Evolutionary conservation across 2,797 vertebrate genomes (phyloP), one percentile per base, ranked within the genome.

Genomic region (Tokudaia tokunoshimensis): DNA sequence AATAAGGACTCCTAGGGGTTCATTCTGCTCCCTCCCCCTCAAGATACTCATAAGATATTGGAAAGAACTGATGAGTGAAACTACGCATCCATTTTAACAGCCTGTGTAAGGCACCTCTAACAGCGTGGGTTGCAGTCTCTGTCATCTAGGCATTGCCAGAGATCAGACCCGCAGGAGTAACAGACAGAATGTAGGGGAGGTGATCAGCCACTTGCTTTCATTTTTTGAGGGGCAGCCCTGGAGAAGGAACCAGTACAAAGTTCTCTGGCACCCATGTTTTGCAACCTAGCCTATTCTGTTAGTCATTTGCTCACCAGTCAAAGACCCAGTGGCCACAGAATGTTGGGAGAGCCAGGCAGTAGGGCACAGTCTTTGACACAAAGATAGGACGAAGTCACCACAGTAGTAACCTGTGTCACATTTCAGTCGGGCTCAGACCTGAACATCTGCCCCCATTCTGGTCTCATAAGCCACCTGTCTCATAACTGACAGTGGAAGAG

Each of bases 401-500:
- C 50, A n/a, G 41, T 57, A 52, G 14, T 8, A 67, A 17, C n/a
- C 2, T 1, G 17, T 3, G 15, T 12, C 4, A 14, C 44, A 8
- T 41, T 57, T 63, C 57, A 44, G 44, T 12, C 55, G 44, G 50
- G 41, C 63, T 41, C 4, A 2, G 0, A 17, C 1, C n/a, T 6
- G 47, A 29, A 70, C 3, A 1, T 57, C 80, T 55, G 24, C 6
- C 6, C 19, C 75, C 0, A 0, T 41, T 17, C 81, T 31, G 24
- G 19, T 22, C 44, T 76, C 37, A 44, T n/a, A 10, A 13, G 34
- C 22, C 29, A 70, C 31, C n/a, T 20, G 12, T 20, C 0, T 5
- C 8, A 44, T 72, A 50, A n/a, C 44, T 70, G 19, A 31, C 76
- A 47, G 2, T 1, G 4, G 24, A 24, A 24, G 24, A 55, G 44